Base-by-base conservation (phyloP, 2,888 invertebrate species). In the Candidula unifasciata region DNA sequence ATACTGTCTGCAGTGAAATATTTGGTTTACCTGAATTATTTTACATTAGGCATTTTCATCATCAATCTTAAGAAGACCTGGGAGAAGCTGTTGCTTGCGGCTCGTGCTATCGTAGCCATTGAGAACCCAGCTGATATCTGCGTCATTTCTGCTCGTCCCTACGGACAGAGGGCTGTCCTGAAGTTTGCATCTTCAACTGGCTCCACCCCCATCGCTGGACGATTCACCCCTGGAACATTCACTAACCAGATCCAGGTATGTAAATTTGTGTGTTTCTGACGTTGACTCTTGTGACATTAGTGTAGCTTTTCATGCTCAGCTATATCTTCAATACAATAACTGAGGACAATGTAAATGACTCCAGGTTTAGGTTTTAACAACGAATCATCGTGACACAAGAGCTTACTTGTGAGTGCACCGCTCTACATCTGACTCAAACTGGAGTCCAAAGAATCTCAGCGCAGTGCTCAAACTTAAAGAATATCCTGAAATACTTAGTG, bases 181-280 rank as follows among this genome's bases (percentile, higher is more conserved):
- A 99, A 99, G 95, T 99, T 98, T 94, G 99, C 99, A n/a, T 96
- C 97, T 60, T 97, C 99, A 94, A 99, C 99, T 88, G 99, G 99
- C 82, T 98, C 99, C 79, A 99, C 98, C 0, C 97, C 99, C 52
- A 98, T 99, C 95, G 99, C 99, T 94, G 99, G 99, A 90, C 96
- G 99, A 92, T 99, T 99, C 95, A 99, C 99, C 79, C 99, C 99
- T 94, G 99, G 99, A 95, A 97, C 98, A n/a, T 98, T 99, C 94
- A 99, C 98, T 93, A 98, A 98, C 95, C 98, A 98, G 95, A 96
- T 96, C 90, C 96, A 96, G 93, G 93, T 93, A 85, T 6, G 44
- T n/a, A 3, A 3, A 16, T 69, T 44, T 44, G 44, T 44, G 0
- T 44, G 44, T 44, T 10, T 0, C 13, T n/a, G n/a, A n/a, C 44